Conservation (phyloP, 2,113 vertebrate species). For the Verasper variegatus region DNA sequence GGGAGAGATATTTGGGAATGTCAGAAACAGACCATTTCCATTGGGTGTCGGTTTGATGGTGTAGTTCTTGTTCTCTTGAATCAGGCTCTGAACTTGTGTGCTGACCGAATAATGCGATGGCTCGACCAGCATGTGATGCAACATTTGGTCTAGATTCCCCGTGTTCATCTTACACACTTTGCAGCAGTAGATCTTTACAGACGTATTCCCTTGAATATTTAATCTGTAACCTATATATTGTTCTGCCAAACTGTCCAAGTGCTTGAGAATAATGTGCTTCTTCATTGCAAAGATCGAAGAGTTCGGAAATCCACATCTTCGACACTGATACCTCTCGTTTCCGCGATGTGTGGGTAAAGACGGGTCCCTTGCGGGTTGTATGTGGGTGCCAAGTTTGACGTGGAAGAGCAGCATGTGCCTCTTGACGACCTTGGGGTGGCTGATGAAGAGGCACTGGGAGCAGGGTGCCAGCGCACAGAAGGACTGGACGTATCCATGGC, state of each 20-base stretch:
- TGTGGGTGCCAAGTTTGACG: constrained; percentile 17
- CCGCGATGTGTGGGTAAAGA: constrained; percentile 30
- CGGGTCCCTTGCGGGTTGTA: constrained; percentile 3
- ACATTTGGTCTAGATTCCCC: constrained; percentile 88
- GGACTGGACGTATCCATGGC: constrained; percentile 74
- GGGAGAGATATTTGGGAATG: constrained; percentile 73
- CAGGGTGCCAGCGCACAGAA: constrained; percentile 71
- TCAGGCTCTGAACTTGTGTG: constrained; percentile 87
- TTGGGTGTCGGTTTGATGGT: constrained; percentile 71
- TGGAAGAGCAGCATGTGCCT: constrained; percentile 81
- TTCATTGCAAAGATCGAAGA: constrained; percentile 78
- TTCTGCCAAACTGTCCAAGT: constrained; percentile 72
- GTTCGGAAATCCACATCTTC: constrained; percentile 71
- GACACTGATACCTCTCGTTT: constrained; percentile 76
- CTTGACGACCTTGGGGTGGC: constrained; percentile 71
- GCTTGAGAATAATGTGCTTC: constrained; percentile 83
- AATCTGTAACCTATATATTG: constrained; percentile 76
- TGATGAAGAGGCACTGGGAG: constrained; percentile 74
- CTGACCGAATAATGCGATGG: constrained; percentile 89
- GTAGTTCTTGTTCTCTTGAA: constrained; percentile 83
- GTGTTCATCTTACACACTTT: constrained; percentile 89
- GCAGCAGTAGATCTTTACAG: constrained; percentile 86
- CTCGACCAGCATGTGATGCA: constrained; percentile 92
- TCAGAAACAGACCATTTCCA: constrained; percentile 66
- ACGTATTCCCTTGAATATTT: constrained; percentile 23